phyloP scores from a whole-genome alignment of 2,888 invertebrate species.

The Tortricodes alternella region DNA sequence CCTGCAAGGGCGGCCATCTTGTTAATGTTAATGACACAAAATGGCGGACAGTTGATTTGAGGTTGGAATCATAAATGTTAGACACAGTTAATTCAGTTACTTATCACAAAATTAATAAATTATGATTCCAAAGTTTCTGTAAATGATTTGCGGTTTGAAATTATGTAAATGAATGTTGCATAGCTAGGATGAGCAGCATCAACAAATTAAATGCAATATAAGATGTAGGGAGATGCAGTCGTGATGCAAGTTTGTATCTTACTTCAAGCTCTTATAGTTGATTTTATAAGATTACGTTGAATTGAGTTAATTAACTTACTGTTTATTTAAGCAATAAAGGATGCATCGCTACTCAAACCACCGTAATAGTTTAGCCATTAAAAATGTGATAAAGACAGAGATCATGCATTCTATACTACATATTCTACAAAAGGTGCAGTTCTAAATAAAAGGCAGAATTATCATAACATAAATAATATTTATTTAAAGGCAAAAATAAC shows the following conservation, averaged over 20 bases:
- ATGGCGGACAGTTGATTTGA: constrained; percentile 47
- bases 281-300: no score
- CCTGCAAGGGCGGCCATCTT: constrained; percentile 72
- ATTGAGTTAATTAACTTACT: no score
- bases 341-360: background rate
- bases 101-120: constrained; percentile 13
- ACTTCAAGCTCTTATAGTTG: no score
- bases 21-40: constrained; percentile 73
- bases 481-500: constrained; percentile 43
- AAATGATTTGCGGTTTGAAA: constrained; percentile 16
- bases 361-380: background rate
- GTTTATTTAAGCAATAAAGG: background rate
- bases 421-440: constrained; percentile 35
- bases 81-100: constrained; percentile 10
- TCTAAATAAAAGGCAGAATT: constrained; percentile 46
- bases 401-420: constrained; percentile 38
- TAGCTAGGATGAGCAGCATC: background rate
- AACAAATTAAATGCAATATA: no score
- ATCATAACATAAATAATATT: constrained; percentile 50
- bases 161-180: constrained; percentile 20
- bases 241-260: no score
- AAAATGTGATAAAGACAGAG: constrained; percentile 20
- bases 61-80: constrained; percentile 40
- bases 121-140: constrained; percentile 18
- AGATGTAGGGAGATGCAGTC: no score